These are phyloP conservation scores for Drosophila mayaguana DNA, from an alignment of 2,888 invertebrate species.

Conservation along the genomic window DNA sequence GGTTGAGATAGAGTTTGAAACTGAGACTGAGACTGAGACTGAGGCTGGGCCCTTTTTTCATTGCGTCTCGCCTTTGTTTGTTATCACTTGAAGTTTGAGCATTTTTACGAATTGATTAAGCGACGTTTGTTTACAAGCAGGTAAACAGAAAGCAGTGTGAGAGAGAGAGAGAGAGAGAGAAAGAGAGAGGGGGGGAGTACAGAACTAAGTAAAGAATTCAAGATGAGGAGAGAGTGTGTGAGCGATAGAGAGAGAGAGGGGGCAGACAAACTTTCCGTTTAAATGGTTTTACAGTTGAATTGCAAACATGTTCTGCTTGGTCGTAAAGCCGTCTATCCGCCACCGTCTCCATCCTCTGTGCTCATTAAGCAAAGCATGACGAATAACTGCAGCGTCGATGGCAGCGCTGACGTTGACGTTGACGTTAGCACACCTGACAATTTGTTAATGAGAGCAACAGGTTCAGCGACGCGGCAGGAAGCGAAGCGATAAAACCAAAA, in stretches of 20 bases:
- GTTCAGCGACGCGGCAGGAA: constrained; percentile 67
- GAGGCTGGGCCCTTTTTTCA: constrained; percentile 60
- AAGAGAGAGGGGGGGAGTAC: neutral
- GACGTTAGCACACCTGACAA: constrained; percentile 74
- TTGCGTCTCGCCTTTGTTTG: constrained; percentile 76
- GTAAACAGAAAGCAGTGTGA: constrained; percentile 60
- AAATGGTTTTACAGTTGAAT: constrained; percentile 75
- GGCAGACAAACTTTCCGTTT: constrained; percentile 55
- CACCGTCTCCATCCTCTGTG: constrained; percentile 35
- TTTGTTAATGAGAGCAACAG: constrained; percentile 81
- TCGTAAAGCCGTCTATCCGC: constrained; percentile 22
- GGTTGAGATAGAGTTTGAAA: constrained; percentile 11
- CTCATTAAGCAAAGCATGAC: constrained; percentile 77
- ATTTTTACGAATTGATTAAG: constrained; percentile 74
- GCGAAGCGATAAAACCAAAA: constrained; percentile 79
- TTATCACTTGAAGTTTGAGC: constrained; percentile 72
- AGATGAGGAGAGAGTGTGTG: neutral
- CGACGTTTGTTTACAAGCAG: constrained; percentile 78
- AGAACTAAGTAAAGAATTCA: neutral
- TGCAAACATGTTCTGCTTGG: constrained; percentile 60
- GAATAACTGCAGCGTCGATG: constrained; percentile 68
- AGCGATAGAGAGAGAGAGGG: neutral
- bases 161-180: neutral
- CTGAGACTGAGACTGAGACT: constrained; percentile 29
- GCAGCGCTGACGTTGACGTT: constrained; percentile 28